Conservation (phyloP, 2,888 invertebrate species). For the Creontiades dilutus region DNA sequence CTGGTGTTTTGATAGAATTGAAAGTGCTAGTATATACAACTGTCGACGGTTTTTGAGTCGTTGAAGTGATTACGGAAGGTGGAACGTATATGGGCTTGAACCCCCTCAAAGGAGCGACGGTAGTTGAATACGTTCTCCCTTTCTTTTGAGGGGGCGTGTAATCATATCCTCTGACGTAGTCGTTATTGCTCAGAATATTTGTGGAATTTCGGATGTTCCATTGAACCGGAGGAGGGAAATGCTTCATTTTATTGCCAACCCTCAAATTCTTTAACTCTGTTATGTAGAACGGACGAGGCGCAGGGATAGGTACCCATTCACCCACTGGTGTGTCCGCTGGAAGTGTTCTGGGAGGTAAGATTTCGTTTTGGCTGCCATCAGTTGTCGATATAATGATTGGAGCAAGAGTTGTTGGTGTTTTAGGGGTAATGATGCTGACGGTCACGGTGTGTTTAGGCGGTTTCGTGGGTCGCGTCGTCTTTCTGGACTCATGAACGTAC, state of each 20-base stretch:
- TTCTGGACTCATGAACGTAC: slow-evolving; percentile 35
- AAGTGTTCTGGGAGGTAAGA: slow-evolving; percentile 73
- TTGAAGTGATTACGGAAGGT: slow-evolving; percentile 39
- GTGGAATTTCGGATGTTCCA: slow-evolving; percentile 70
- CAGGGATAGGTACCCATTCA: slow-evolving; percentile 77
- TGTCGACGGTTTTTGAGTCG: slow-evolving; percentile 20
- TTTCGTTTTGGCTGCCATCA: slow-evolving; percentile 74
- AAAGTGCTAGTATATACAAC: slow-evolving; percentile 55
- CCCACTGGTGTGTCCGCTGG: slow-evolving; percentile 74
- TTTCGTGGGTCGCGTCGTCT: slow-evolving; percentile 73
- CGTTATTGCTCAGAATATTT: background rate
- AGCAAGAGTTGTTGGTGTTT: slow-evolving; percentile 47
- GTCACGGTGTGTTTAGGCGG: slow-evolving; percentile 69
- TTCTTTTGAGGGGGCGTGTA: slow-evolving; percentile 64
- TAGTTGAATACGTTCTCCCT: slow-evolving; percentile 54
- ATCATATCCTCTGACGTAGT: slow-evolving; percentile 46
- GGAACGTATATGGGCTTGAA: slow-evolving; percentile 70
- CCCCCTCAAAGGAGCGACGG: slow-evolving; percentile 45
- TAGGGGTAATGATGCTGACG: slow-evolving; percentile 60
- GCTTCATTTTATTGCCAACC: slow-evolving; percentile 58
- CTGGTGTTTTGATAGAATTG: slow-evolving; percentile 68
- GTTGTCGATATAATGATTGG: slow-evolving; percentile 55
- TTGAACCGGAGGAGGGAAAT: slow-evolving; percentile 63
- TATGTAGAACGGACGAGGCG: slow-evolving; percentile 76
- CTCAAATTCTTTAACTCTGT: slow-evolving; percentile 73